Evolutionary conservation across 2,888 invertebrate species (phyloP).

Genomic region (Chymomyza procnemis): DNA sequence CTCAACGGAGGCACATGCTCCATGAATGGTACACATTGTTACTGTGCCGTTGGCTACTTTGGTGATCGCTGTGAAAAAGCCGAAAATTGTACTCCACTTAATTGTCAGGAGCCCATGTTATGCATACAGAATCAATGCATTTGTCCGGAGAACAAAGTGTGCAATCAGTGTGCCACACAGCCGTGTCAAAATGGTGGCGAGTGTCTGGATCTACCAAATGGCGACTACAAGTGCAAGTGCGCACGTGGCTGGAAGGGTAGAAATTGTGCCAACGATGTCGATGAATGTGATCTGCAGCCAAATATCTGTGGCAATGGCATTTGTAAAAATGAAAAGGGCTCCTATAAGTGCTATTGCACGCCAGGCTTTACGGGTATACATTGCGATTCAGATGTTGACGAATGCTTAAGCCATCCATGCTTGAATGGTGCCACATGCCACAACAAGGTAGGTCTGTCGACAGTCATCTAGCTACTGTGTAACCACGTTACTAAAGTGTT

Average conservation of each 20-base stretch:
- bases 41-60: conserved; percentile 75
- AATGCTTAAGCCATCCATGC: conserved; percentile 91
- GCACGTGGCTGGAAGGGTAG: conserved; percentile 81
- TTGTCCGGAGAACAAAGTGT: conserved; percentile 77
- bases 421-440: conserved; percentile 89
- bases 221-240: conserved; percentile 82
- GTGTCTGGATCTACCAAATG: conserved; percentile 82
- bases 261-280: conserved; percentile 83
- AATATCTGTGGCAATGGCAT: conserved; percentile 89
- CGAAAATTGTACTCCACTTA: conserved; percentile 72
- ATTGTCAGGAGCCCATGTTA: conserved; percentile 77
- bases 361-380: conserved; percentile 92
- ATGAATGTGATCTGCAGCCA: conserved; percentile 81
- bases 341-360: conserved; percentile 90
- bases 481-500: conserved; percentile 65
- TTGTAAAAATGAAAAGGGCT: conserved; percentile 87
- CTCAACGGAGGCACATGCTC: conserved; percentile 78
- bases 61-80: conserved; percentile 76
- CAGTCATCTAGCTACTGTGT: neutral
- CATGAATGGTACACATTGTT: conserved; percentile 76
- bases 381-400: conserved; percentile 92
- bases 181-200: conserved; percentile 84
- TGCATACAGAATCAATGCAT: conserved; percentile 77
- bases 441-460: conserved; percentile 80
- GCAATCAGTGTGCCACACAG: conserved; percentile 81